Conservation (phyloP, 1,140 invertebrate genomes). For the Steinernema feltiae region DNA sequence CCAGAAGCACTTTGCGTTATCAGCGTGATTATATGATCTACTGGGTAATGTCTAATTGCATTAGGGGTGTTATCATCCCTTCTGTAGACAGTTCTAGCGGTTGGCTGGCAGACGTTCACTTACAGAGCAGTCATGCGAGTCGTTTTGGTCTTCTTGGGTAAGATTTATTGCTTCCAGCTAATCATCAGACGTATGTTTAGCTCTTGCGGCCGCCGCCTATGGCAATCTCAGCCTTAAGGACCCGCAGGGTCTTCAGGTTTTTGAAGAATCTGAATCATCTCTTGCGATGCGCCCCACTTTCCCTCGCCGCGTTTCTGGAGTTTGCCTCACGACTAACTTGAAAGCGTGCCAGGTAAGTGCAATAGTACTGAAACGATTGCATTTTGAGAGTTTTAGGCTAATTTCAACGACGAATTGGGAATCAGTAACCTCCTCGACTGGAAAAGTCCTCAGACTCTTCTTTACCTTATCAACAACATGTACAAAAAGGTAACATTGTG, state of each 20-base stretch:
- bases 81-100: background rate
- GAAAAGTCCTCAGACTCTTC: background rate
- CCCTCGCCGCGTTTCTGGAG: background rate
- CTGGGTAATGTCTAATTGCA: background rate
- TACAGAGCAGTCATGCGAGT: background rate
- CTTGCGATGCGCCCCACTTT: background rate
- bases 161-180: background rate
- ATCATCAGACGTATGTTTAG: background rate
- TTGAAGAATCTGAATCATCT: background rate
- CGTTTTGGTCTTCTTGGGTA: too few species aligned
- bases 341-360: background rate
- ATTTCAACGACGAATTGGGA: background rate
- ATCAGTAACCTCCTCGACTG: background rate
- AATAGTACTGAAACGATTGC: background rate
- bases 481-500: background rate
- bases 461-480: background rate
- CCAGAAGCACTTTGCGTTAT: constrained; percentile 3
- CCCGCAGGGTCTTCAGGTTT: background rate
- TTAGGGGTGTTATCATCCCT: background rate
- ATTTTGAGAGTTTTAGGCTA: background rate
- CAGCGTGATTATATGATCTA: background rate
- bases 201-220: background rate
- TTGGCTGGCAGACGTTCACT: background rate
- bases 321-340: background rate
- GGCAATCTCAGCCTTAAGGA: background rate